Base-by-base conservation (phyloP, 2,888 invertebrate species). In the Euzophera pinguis region DNA sequence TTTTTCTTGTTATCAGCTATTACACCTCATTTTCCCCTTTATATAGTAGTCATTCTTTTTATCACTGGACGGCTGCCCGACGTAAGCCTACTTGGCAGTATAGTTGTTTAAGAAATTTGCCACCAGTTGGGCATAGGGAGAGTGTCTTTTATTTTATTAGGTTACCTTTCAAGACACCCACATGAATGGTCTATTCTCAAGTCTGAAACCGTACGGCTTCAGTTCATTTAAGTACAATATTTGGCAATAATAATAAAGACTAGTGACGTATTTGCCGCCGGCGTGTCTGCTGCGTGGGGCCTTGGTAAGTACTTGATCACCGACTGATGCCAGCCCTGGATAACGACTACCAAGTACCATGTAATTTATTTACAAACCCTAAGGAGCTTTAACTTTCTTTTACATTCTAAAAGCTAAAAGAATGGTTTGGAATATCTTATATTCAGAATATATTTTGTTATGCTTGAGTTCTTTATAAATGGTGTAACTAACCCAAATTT, bases 261-360 rank as follows among this genome's bases (percentile, higher is more conserved):
- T 53, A 50, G 55, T 66, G 69, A 67, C 69, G 64, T 65, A 60
- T 57, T 42, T 57, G 71, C 50, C 71, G 72, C 72, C 71, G 42
- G 53, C 56, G 57, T 60, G 71, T 72, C 71, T 72, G 61, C 62
- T 53, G 35, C 47, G 22, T 29, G 41, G 41, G 39, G 14, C 61
- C 63, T 60, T 58, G 56, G 53, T n/a, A n/a, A n/a, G n/a, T 60
- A 52, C 53, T 59, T 58, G 67, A 68, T 71, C 67, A 55, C 32
- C 42, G 50, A 39, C 47, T 65, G 65, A 58, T 62, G 69, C 57
- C 63, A 64, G 64, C 62, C 61, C 57, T 59, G 62, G 62, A 66
- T 65, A 62, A 63, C 67, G 61, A 67, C 71, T 67, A 71, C 69
- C 57, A 57, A 54, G 57, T 67, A 71, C 69, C 57, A 57, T 55